Percentiles rank a stretch among this genome's conserved stretches.
Conservation (phyloP, 1,140 invertebrate genomes). For the Anadara kagoshimensis region DNA sequence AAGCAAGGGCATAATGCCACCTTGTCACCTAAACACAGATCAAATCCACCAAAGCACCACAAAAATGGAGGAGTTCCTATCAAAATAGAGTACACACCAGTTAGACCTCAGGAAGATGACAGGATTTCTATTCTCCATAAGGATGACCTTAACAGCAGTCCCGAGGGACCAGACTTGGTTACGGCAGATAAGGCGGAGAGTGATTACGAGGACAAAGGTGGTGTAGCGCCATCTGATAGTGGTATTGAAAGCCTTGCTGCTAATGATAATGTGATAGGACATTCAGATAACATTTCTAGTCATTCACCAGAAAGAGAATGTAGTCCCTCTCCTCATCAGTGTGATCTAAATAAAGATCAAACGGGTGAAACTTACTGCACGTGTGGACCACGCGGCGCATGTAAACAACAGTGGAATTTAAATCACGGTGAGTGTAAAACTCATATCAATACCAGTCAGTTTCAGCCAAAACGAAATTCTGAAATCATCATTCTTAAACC, state of each 20-base stretch:
- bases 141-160: neutral
- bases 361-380: constrained; percentile 7
- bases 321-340: neutral
- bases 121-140: constrained; percentile 36
- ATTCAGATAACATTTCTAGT: constrained; percentile 15
- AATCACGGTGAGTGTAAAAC: constrained; percentile 53
- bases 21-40: constrained; percentile 32
- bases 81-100: constrained; percentile 35
- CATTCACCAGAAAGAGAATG: constrained; percentile 9
- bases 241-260: constrained; percentile 37
- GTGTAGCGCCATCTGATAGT: constrained; percentile 41
- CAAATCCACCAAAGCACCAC: constrained; percentile 20
- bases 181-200: constrained; percentile 18
- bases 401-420: constrained; percentile 14
- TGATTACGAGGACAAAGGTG: constrained; percentile 9
- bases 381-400: constrained; percentile 21
- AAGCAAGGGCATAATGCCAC: constrained; percentile 49
- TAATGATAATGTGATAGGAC: neutral
- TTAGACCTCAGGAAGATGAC: constrained; percentile 30
- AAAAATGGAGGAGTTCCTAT: constrained; percentile 43
- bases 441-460: constrained; percentile 21
- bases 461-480: constrained; percentile 41
- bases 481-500: constrained; percentile 53
- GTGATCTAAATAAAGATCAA: neutral
- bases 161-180: constrained; percentile 24